phyloP scores from a whole-genome alignment of 2,797 vertebrate species.

The Pangasius macronema region DNA sequence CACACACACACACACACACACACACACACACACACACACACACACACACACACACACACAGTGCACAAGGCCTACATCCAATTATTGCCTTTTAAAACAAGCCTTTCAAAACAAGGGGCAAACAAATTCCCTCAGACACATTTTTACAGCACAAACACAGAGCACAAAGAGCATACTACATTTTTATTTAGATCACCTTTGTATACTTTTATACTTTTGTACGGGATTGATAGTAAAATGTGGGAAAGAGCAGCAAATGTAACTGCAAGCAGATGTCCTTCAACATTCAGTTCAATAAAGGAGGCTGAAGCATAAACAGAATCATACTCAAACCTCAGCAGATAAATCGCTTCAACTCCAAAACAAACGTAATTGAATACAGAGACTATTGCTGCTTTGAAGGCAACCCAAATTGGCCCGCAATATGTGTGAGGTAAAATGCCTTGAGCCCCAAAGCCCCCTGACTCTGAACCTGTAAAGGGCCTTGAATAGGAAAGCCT shows the following conservation, averaged over 20 bases:
- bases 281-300: conserved; percentile 25
- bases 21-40: conserved; percentile 84
- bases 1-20: too few species aligned
- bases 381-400: conserved; percentile 91
- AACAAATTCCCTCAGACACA: conserved; percentile 47
- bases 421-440: conserved; percentile 81
- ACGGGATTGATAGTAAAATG: conserved; percentile 15
- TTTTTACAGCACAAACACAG: conserved; percentile 47
- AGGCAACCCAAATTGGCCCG: conserved; percentile 86
- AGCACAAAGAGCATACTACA: conserved; percentile 26
- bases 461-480: conserved; percentile 82
- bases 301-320: conserved; percentile 26
- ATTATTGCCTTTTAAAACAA: conserved; percentile 88
- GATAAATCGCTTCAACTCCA: conserved; percentile 52
- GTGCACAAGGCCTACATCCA: conserved; percentile 83
- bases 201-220: conserved; percentile 6
- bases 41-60: conserved; percentile 75
- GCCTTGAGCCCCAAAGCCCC: conserved; percentile 81
- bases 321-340: conserved; percentile 32
- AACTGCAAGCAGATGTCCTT: neutral
- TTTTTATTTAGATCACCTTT: conserved; percentile 34
- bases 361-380: conserved; percentile 66
- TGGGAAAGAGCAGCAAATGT: conserved; percentile 26
- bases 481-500: conserved; percentile 97
- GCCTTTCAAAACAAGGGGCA: conserved; percentile 48